Evolutionary conservation across 1,140 invertebrate genomes (phyloP).

Genomic region (Oncopodura yosiiana): DNA sequence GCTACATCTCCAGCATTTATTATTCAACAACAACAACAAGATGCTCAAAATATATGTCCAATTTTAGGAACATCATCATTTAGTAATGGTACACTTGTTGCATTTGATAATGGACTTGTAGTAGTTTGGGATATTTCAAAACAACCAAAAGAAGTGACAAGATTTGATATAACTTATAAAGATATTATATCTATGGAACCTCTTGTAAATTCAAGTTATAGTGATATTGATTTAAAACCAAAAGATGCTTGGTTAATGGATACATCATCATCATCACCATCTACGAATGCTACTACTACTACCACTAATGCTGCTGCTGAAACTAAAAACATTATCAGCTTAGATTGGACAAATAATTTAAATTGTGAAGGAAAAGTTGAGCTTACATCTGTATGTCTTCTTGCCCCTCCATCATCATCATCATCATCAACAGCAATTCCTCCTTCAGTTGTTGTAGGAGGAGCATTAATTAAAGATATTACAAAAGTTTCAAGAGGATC

Average conservation of each 20-base stretch:
- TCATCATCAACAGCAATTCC: background rate
- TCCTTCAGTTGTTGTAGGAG: constrained; percentile 1
- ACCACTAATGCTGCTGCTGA: background rate
- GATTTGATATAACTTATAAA: background rate
- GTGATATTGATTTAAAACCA: constrained; percentile 24
- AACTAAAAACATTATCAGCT: no score
- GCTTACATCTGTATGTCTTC: background rate
- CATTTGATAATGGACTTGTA: constrained; percentile 49
- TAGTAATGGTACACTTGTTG: constrained; percentile 49
- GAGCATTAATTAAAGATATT: background rate
- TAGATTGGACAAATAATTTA: background rate
- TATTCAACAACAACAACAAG: constrained; percentile 43
- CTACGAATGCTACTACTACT: background rate
- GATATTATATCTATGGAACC: constrained; percentile 1
- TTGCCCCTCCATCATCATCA: background rate
- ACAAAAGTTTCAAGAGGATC: background rate
- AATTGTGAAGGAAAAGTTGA: background rate
- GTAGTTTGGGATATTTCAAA: constrained; percentile 64
- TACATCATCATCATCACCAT: no score
- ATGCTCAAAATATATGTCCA: constrained; percentile 52
- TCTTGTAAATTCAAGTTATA: background rate
- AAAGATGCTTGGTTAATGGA: constrained; percentile 21
- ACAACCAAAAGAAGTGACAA: constrained; percentile 49
- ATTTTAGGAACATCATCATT: constrained; percentile 60
- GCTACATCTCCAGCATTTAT: constrained; percentile 67